Base-by-base conservation (phyloP, 2,888 invertebrate species). In the Rhagonycha fulva region DNA sequence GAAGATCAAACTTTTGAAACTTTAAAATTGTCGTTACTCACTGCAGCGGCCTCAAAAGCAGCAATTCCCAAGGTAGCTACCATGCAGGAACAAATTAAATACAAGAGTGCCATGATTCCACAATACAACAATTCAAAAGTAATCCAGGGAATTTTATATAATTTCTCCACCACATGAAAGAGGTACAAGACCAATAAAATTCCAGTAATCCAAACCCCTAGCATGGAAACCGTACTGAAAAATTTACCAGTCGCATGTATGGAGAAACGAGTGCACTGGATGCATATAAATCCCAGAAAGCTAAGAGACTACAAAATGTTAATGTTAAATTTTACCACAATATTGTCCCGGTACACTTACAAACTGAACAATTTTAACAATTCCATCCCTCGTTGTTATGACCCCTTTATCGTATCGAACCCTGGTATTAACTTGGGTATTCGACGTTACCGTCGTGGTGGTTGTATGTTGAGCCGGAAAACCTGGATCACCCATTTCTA, bases 61-160 rank as follows among this genome's bases (percentile, higher is more conserved):
- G 90, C 90, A 71, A 90, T 89, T 2, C 87, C 87, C 30, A 89
- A 90, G 0, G 93, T 91, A 23, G 93, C 91, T 2, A 93, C 93
- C 75, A 96, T 88, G 28, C 92, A 90, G 0, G 95, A 91, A 0
- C 95, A 95, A 75, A 96, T 89, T 78, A 96, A 88, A 86, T 94
- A 96, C 80, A 95, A 91, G 66, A 93, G 85, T 1, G 93, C 90
- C 95, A 95, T 95, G 9, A 94, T 78, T 9, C 90, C 90, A 85
- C 94, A 94, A 88, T 92, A 96, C 2, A 90, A 88, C 79, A 96
- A 91, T 89, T 97, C 96, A 79, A 95, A 91, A 88, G 93, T 93
- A 76, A 96, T 88, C 96, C 97, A 97, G 2, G 96, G 96, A 82
- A 97, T 93, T 88, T 92, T 93, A 86, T 93, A 93, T 85, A 94